These are phyloP conservation scores for Chelonus formosanus DNA, from an alignment of 2,888 invertebrate species.

Conservation along the genomic window DNA sequence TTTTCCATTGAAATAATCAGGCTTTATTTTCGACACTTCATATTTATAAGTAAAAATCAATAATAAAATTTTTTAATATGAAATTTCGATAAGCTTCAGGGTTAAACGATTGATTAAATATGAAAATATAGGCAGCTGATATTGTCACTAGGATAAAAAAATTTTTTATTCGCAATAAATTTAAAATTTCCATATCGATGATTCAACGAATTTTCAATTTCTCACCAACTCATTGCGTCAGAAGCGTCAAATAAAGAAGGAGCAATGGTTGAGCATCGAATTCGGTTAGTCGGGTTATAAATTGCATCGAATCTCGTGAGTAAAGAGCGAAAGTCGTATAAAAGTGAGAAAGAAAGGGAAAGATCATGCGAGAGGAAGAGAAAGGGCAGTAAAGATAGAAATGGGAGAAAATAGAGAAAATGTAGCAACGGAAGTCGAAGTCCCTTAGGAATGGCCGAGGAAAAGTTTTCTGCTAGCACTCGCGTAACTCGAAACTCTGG, in stretches of 20 bases:
- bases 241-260: constrained; percentile 42
- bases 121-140: no score
- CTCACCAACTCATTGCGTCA: constrained; percentile 31
- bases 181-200: constrained; percentile 14
- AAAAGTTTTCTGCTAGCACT: constrained; percentile 58
- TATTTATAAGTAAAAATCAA: no score
- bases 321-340: constrained; percentile 7
- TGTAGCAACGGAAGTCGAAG: constrained; percentile 44
- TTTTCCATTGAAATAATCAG: no score
- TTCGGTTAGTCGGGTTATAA: constrained; percentile 60
- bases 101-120: no score
- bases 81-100: no score
- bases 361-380: neutral
- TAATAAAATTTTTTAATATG: no score
- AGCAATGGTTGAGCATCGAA: constrained; percentile 46
- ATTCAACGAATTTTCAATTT: constrained; percentile 27
- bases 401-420: constrained; percentile 10
- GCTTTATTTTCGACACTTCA: no score
- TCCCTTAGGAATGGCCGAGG: constrained; percentile 51
- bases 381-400: constrained; percentile 9
- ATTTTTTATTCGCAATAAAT: constrained; percentile 1
- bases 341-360: constrained; percentile 3
- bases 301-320: constrained; percentile 49
- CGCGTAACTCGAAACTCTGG: constrained; percentile 59
- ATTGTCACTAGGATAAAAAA: neutral